Percentiles rank a stretch among this genome's conserved stretches.
Evolutionary conservation across 2,797 vertebrate genomes (phyloP).

Genomic region (Trichosurus vulpecula): DNA sequence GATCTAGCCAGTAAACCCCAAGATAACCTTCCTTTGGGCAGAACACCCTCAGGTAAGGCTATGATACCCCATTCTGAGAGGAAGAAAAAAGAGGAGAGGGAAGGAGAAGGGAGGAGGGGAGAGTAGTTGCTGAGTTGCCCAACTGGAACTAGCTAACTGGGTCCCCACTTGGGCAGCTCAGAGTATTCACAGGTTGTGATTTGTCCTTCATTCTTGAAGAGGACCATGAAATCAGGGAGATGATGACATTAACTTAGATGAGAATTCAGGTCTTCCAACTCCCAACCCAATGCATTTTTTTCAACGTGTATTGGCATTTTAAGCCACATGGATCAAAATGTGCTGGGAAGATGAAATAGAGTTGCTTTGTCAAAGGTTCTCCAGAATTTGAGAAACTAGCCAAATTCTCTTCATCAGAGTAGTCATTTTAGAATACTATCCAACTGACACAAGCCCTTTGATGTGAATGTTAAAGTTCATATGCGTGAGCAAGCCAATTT

Average conservation of each 20-base stretch:
- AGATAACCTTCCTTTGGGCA: too few relatives aligned
- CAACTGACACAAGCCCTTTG: not conserved
- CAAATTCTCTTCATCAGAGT: not conserved
- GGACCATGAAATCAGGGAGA: too few relatives aligned
- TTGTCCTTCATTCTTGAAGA: too few relatives aligned
- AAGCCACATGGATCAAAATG: not conserved
- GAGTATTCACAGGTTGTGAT: too few relatives aligned
- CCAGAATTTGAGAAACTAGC: not conserved
- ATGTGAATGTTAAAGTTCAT: not conserved
- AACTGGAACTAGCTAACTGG: too few relatives aligned
- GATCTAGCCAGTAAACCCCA: too few relatives aligned
- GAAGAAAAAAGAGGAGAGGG: too few relatives aligned
- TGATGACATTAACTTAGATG: not conserved
- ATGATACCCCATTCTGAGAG: too few relatives aligned
- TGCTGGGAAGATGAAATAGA: not conserved
- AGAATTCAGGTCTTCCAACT: not conserved
- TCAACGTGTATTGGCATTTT: not conserved
- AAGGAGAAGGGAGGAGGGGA: too few relatives aligned
- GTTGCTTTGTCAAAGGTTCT: not conserved
- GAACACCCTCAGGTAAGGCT: too few relatives aligned
- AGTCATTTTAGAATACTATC: not conserved
- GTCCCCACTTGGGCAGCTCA: too few relatives aligned
- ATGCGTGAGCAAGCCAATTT: not conserved
- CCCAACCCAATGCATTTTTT: not conserved
- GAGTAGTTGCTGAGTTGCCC: too few relatives aligned